phyloP scores from a whole-genome alignment of 2,797 vertebrate species.

The Scyliorhinus canicula region DNA sequence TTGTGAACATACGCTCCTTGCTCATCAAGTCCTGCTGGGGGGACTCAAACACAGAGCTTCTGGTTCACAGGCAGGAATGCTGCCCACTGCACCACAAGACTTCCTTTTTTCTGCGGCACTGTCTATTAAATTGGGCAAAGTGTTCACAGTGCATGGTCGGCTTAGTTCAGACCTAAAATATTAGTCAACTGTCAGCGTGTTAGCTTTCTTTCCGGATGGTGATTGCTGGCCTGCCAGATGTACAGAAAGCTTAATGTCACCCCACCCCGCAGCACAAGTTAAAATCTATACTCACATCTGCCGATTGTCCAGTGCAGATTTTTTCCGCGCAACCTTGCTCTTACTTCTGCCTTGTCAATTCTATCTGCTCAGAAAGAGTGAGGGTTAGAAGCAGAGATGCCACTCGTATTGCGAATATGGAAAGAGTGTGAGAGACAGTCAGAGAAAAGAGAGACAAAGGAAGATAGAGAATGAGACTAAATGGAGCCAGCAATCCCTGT shows the following conservation, averaged over 20 bases:
- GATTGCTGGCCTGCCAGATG: background rate
- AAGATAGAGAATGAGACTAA: slow-evolving; percentile 16
- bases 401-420: background rate
- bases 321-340: background rate
- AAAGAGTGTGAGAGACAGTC: background rate
- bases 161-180: background rate
- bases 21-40: no score
- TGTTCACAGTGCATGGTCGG: background rate
- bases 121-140: background rate
- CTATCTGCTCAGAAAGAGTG: background rate
- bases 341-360: background rate
- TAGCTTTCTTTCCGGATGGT: background rate
- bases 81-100: no score
- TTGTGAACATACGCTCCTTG: no score
- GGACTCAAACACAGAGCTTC: no score
- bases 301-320: background rate
- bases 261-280: background rate
- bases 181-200: background rate
- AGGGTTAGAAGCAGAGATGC: background rate
- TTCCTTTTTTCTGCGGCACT: no score
- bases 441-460: background rate
- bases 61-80: no score
- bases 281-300: background rate
- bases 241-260: background rate
- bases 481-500: slow-evolving; percentile 14